Evolutionary conservation across 2,797 vertebrate species (phyloP), one percentile per base, ranked within the genome.

Genomic region (Etheostoma perlongum): DNA sequence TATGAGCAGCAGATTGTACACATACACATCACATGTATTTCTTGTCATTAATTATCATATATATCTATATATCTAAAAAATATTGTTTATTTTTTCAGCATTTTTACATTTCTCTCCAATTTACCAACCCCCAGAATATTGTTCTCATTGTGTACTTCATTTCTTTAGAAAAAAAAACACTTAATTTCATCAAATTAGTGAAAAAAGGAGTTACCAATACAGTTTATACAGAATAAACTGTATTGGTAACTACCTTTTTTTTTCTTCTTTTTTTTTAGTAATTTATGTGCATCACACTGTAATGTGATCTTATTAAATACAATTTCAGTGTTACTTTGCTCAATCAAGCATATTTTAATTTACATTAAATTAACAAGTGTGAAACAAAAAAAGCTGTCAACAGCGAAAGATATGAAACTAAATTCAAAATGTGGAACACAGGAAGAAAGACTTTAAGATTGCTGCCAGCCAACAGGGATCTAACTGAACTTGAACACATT

Each of bases 331-430:
- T 25, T 59, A 23, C 5, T 79, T 62, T 72, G 57, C 23, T 62
- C 36, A 69, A 52, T 48, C 7, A 59, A 76, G 3, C 14, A 53
- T 25, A 0, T 69, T 87, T 85, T 79, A 80, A 70, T 81, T n/a
- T 55, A 79, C 5, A 63, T 25, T 57, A 42, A 61, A 62, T 74
- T 3, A 75, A 74, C 49, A 65, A 54, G 14, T 55, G 25, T 40
- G 57, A 47, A 1, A 27, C 79, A 51, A 44, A 11, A 40, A 73
- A 62, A 65, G 2, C 0, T n/a, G 4, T 72, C 12, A 57, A 74
- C 7, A 63, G 8, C 23, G 9, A 30, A 14, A 19, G 0, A 57
- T 23, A 49, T 69, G 13, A 66, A 76, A 74, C 3, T 19, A 15
- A 75, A 53, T 47, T 36, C 19, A 62, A 60, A 46, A 76, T 19